Evolutionary conservation across 2,888 invertebrate genomes (phyloP).

Genomic region (Autographa gamma): DNA sequence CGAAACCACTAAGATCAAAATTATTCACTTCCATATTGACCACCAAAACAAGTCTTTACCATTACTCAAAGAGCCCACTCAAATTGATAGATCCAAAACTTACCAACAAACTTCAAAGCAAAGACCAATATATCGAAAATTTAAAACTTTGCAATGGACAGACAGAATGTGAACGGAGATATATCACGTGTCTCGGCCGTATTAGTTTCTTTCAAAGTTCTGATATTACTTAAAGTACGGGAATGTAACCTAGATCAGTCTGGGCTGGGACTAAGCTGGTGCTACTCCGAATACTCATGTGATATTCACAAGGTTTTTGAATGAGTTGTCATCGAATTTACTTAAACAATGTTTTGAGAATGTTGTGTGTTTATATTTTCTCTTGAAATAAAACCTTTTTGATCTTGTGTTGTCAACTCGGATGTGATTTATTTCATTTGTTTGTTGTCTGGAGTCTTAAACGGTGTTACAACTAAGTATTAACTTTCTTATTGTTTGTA

Average conservation of each 20-base stretch:
- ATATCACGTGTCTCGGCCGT: conserved; percentile 55
- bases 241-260: conserved; percentile 77
- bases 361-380: neutral
- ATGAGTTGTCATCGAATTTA: conserved; percentile 5
- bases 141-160: conserved; percentile 37
- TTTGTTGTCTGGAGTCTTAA: too few species aligned
- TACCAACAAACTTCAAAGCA: neutral
- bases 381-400: neutral
- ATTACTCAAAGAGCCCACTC: neutral
- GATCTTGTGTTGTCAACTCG: neutral
- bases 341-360: neutral
- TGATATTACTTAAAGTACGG: conserved; percentile 75
- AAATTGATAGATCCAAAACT: neutral
- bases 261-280: conserved; percentile 33
- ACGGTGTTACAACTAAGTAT: too few species aligned
- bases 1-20: too few species aligned
- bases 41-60: neutral
- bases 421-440: too few species aligned
- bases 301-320: conserved; percentile 21
- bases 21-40: too few species aligned
- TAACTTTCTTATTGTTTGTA: too few species aligned
- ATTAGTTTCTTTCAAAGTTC: conserved; percentile 74
- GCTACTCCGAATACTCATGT: conserved; percentile 42
- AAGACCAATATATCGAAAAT: conserved; percentile 4
- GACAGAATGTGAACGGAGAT: conserved; percentile 44